Base-by-base conservation (phyloP, 2,797 vertebrate genomes). In the Chelonia mydas region DNA sequence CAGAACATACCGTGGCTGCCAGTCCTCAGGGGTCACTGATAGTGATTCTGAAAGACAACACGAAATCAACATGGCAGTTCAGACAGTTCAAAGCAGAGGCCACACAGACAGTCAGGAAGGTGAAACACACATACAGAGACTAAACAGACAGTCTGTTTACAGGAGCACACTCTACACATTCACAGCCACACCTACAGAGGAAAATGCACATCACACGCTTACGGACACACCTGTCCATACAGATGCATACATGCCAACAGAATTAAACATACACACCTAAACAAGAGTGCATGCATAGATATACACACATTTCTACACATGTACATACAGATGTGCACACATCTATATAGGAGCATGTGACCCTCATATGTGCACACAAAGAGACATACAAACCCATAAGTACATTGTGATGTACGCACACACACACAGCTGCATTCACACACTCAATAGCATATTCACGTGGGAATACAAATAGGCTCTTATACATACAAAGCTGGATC, bases 1-100 rank as follows among this genome's bases (percentile, higher is more conserved):
- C 98, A 97, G 96, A 98, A 99, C 99, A 97, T 99, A 99, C 99
- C 99, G 98, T 99, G 98, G 98, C 96, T 97, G 98, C 98, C 98
- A 98, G 96, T 99, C 99, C 99, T 99, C 99, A 99, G 95, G 99
- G 99, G 98, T 99, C 99, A 99, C 99, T 99, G 99, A 99, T 99
- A 99, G 99, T 99, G 98, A 99, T 99, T 99, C 99, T 99, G 99
- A 98, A 99, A 99, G 98, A 99, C 98, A 99, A 99, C 98, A 98
- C 92, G 98, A 98, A 99, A 99, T 99, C 97, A 99, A 98, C 98
- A 98, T 98, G 98, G 98, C 98, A 97, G 98, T 98, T 98, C 98
- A 98, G 98, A 98, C 97, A 91, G 96, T 95, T 97, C 94, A 97
- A 97, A 94, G 90, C 97, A 97, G 76, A 95, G 96, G 95, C 97